These are phyloP conservation scores for Vulpes lagopus DNA, from an alignment of 2,113 vertebrate genomes.

Conservation along the genomic window DNA sequence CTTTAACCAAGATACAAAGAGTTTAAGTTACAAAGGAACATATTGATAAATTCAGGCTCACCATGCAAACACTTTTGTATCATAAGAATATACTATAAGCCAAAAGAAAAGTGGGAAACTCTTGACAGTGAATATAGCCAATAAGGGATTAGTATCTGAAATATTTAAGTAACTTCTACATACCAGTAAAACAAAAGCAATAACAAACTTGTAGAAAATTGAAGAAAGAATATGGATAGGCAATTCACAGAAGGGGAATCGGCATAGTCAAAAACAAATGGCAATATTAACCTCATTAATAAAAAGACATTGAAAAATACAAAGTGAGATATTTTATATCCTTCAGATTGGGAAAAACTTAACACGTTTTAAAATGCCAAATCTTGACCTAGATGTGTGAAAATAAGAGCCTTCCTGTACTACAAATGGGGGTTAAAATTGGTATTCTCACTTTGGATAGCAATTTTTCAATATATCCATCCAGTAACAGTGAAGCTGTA, in stretches of 20 bases:
- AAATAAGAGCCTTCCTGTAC: background rate
- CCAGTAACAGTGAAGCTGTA: background rate
- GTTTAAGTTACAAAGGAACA: slow-evolving; percentile 4
- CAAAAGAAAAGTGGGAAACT: background rate
- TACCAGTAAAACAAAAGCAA: background rate
- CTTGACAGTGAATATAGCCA: background rate
- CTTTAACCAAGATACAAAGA: background rate
- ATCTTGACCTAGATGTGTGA: background rate
- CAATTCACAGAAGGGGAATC: background rate
- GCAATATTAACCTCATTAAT: background rate
- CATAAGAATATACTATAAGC: background rate
- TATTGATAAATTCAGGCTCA: background rate
- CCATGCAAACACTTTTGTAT: background rate
- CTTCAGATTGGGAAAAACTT: background rate
- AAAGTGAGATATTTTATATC: background rate
- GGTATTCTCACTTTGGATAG: background rate
- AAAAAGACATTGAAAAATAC: background rate
- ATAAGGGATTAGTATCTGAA: background rate
- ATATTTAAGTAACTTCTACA: background rate
- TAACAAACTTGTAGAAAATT: background rate
- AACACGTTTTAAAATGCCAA: background rate
- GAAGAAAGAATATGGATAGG: background rate
- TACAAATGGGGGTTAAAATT: background rate
- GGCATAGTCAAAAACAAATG: background rate
- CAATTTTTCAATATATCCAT: background rate